These are phyloP conservation scores for Apodemia zela DNA, from an alignment of 2,888 invertebrate genomes.

Conservation along the genomic window DNA sequence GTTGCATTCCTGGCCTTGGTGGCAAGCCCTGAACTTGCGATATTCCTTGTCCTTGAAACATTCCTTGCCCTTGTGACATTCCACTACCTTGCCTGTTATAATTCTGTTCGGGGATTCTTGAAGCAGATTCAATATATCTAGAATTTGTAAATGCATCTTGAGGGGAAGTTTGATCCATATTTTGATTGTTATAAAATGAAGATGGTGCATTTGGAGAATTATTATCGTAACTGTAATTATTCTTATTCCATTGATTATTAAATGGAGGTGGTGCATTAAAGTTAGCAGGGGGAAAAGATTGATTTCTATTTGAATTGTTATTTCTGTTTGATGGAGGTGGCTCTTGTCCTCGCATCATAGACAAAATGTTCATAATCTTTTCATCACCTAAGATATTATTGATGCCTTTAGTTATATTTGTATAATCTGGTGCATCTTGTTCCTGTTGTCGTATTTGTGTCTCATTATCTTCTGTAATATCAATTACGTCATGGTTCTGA, in stretches of 20 bases:
- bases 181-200: slow-evolving; percentile 20
- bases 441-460: slow-evolving; percentile 25
- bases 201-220: slow-evolving; percentile 24
- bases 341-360: slow-evolving; percentile 54
- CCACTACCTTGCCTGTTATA: slow-evolving; percentile 20
- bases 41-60: neutral
- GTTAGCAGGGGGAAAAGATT: neutral
- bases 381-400: slow-evolving; percentile 82
- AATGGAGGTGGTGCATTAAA: slow-evolving; percentile 22
- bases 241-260: slow-evolving; percentile 45
- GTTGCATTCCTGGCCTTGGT: slow-evolving; percentile 34
- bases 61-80: slow-evolving; percentile 30
- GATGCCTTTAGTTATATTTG: slow-evolving; percentile 82
- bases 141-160: slow-evolving; percentile 21
- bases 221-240: slow-evolving; percentile 37
- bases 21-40: neutral
- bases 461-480: slow-evolving; percentile 47
- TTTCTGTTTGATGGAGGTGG: slow-evolving; percentile 20
- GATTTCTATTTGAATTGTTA: slow-evolving; percentile 12
- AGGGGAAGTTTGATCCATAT: slow-evolving; percentile 19
- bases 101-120: slow-evolving; percentile 18
- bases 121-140: slow-evolving; percentile 21
- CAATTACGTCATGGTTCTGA: slow-evolving; percentile 49
- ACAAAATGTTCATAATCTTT: slow-evolving; percentile 82
- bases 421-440: slow-evolving; percentile 65